Base-by-base conservation (phyloP, 2,113 vertebrate species). In the Bujurquina vittata region DNA sequence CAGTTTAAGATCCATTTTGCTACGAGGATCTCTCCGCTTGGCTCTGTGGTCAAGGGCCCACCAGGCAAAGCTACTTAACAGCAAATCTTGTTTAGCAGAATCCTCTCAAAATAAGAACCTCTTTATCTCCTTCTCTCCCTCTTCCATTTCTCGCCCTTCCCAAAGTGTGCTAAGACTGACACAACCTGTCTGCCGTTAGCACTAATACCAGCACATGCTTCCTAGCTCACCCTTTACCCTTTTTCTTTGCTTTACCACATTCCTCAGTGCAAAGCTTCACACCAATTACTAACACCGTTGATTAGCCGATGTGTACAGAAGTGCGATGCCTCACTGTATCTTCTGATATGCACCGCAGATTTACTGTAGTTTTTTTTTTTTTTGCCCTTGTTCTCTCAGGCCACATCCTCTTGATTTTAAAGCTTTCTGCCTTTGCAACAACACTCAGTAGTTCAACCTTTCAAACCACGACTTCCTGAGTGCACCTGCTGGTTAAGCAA, bases 1-100 rank as follows among this genome's bases (percentile, higher is more conserved):
- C 67, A 49, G 46, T 88, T 75, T 79, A 52, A 82, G 79, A 91
- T 86, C 80, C 83, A 33, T 87, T 91, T 84, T 82, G 79, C 81
- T 75, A 79, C 0, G 17, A 81, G 87, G 83, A 90, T 84, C 87
- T 79, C 37, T 79, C 67, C 63, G 62, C 74, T 82, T 58, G 85
- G 86, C 82, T 72, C 86, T 79, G 46, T 87, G 90, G 84, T 92
- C 85, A 84, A 60, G 79, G 72, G 67, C 88, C 91, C 89, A 81
- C 79, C 67, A 52, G 86, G 86, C 82, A 94, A 95, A 95, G 93
- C 94, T 94, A 87, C 95, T 95, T 93, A 91, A 79, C 86, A 83
- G 72, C 88, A 92, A 91, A 94, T 92, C 92, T 93, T 75, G 89
- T 94, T 94, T 85, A 83, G 89, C 83, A 85, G 87, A 95, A 94